Evolutionary conservation across 2,888 invertebrate genomes (phyloP).

Genomic region (Caenorhabditis uteleia): DNA sequence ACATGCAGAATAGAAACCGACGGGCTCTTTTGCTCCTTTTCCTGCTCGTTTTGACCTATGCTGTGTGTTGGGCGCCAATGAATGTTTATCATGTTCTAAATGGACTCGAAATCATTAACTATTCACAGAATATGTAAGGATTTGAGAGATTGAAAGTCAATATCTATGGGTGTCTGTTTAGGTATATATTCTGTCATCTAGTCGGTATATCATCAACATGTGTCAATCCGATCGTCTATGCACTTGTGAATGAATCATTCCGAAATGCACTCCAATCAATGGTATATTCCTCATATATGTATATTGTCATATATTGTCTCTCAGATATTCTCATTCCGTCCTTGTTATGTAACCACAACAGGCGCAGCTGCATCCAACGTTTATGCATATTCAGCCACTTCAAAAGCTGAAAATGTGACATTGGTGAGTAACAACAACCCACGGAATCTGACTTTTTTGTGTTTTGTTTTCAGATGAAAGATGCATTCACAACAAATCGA

Average conservation of each 20-base stretch:
- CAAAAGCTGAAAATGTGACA: constrained; percentile 32
- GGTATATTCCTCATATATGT: constrained; percentile 10
- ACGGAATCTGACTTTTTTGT: too few species aligned
- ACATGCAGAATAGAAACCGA: constrained; percentile 50
- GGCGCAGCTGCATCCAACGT: constrained; percentile 30
- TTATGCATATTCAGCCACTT: constrained; percentile 25
- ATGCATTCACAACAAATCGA: constrained; percentile 13
- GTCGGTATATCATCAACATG: constrained; percentile 87
- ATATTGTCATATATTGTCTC: neutral
- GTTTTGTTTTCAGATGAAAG: constrained; percentile 28
- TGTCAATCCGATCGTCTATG: constrained; percentile 88
- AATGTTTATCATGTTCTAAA: constrained; percentile 80
- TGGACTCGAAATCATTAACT: constrained; percentile 62
- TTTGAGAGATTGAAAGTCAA: neutral
- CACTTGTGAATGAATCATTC: constrained; percentile 92
- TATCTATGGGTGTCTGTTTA: constrained; percentile 14
- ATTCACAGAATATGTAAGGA: constrained; percentile 62
- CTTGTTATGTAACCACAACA: constrained; percentile 34
- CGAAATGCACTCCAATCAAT: constrained; percentile 56
- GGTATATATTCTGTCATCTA: constrained; percentile 76
- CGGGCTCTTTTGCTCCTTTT: constrained; percentile 85
- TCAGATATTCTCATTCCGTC: constrained; percentile 40
- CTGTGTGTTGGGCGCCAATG: constrained; percentile 87
- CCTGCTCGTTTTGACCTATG: constrained; percentile 85
- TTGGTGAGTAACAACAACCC: constrained; percentile 12